phyloP scores from a whole-genome alignment of 2,797 vertebrate genomes.

The Hipposideros larvatus region DNA sequence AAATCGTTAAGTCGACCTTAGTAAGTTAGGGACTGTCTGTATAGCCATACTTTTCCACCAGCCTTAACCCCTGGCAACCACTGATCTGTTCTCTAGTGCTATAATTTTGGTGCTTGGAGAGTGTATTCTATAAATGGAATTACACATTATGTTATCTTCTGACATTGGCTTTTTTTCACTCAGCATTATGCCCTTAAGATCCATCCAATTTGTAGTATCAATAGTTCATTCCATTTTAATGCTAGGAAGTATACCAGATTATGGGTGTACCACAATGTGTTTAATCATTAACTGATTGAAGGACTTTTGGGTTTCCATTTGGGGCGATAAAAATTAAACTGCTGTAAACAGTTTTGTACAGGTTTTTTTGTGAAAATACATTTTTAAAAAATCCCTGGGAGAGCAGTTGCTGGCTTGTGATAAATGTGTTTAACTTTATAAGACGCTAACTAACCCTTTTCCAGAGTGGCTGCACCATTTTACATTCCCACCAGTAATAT shows the following conservation, averaged over 20 bases:
- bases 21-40: not conserved
- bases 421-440: slow-evolving; percentile 39
- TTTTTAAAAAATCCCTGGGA: slow-evolving; percentile 5
- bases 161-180: not conserved
- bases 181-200: not conserved
- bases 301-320: not conserved
- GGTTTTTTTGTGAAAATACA: slow-evolving; percentile 24
- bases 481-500: not conserved
- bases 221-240: slow-evolving; percentile 34
- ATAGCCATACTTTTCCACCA: not conserved
- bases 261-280: not conserved
- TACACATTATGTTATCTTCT: not conserved
- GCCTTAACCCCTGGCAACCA: not conserved
- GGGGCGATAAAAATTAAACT: slow-evolving; percentile 20
- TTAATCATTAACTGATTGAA: slow-evolving; percentile 12
- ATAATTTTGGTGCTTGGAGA: slow-evolving; percentile 29
- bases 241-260: not conserved
- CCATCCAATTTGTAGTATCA: not conserved
- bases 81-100: slow-evolving; percentile 7
- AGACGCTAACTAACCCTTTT: slow-evolving; percentile 31
- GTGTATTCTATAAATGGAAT: not conserved
- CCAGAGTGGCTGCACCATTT: not conserved
- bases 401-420: not conserved
- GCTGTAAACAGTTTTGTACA: not conserved
- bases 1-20: not conserved